Percentiles rank a stretch among this genome's conserved stretches.
phyloP scores from a whole-genome alignment of 2,888 invertebrate species.

The Caenorhabditis uteleia region DNA sequence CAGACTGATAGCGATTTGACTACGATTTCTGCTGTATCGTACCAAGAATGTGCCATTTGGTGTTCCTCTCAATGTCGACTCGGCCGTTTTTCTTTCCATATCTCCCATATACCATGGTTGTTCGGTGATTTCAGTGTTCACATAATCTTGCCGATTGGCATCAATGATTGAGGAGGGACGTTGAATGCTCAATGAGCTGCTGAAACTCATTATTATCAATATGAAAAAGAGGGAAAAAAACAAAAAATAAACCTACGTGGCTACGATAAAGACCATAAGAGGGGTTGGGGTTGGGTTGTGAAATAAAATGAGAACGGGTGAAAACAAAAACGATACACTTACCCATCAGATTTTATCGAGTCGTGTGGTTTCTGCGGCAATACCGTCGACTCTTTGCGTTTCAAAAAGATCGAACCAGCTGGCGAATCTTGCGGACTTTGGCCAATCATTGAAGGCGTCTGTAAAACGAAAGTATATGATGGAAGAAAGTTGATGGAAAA shows the following conservation, averaged over 20 bases:
- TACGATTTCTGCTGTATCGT: constrained; percentile 69
- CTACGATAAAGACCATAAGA: constrained; percentile 35
- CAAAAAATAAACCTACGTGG: constrained; percentile 20
- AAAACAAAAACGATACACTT: constrained; percentile 24
- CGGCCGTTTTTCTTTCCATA: constrained; percentile 51
- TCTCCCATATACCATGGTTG: constrained; percentile 65
- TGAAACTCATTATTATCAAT: no score
- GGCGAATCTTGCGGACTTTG: constrained; percentile 26
- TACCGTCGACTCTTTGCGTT: constrained; percentile 48
- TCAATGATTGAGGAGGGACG: neutral
- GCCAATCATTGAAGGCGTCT: constrained; percentile 34
- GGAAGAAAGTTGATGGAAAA: neutral
- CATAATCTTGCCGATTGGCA: constrained; percentile 48
- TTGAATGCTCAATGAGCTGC: constrained; percentile 3
- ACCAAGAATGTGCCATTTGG: constrained; percentile 72
- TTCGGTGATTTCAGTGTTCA: constrained; percentile 53
- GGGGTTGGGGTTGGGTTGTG: neutral
- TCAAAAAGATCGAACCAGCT: constrained; percentile 19
- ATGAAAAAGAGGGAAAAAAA: no score
- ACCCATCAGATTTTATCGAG: constrained; percentile 37
- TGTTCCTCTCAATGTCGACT: constrained; percentile 66
- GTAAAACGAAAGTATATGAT: constrained; percentile 5
- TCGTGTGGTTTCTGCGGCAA: constrained; percentile 35
- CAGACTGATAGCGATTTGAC: constrained; percentile 71
- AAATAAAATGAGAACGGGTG: neutral